Evolutionary conservation across 2,113 vertebrate species (phyloP), one percentile per base, ranked within the genome.

Genomic region (Madoqua kirkii): DNA sequence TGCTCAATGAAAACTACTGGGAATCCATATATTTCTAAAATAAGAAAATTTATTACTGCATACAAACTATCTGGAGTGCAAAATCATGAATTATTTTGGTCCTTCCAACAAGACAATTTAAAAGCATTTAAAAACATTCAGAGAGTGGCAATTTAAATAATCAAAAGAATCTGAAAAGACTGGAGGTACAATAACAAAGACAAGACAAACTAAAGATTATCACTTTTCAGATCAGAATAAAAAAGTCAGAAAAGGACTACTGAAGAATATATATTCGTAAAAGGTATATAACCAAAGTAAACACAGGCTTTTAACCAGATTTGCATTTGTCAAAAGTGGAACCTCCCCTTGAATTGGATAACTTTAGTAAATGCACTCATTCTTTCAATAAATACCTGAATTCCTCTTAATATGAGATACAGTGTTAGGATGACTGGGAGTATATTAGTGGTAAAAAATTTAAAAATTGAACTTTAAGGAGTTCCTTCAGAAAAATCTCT

Each of bases 71-170:
- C 4, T 86, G 31, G 23, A 89, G 5, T 67, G 21, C 10, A 92
- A 92, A 89, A 89, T 48, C 60, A 48, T 50, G 16, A 84, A 23
- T 59, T 84, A 78, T 67, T n/a, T 88, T 19, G 43, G 45, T 90
- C 54, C 64, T 55, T 40, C 33, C 43, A 84, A 90, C 6, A 93
- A 67, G 89, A 91, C 93, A 71, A 92, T 50, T 83, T 82, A 91
- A 87, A 87, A 90, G 14, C 14, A 78, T 19, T 84, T 93, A 52
- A 88, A 95, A 95, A 93, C 23, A 91, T 88, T n/a, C 43, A 91
- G 33, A 93, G 29, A 96, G 88, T 4, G 3, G 23, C 5, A 31
- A 87, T 33, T 82, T 81, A 86, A 86, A 74, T 57, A 82, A 79
- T 64, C 89, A 81, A 87, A 57, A 86, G 55, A 84, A 91, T 67